These are phyloP conservation scores for Mythimna loreyi DNA, from an alignment of 2,888 invertebrate species.

Conservation along the genomic window DNA sequence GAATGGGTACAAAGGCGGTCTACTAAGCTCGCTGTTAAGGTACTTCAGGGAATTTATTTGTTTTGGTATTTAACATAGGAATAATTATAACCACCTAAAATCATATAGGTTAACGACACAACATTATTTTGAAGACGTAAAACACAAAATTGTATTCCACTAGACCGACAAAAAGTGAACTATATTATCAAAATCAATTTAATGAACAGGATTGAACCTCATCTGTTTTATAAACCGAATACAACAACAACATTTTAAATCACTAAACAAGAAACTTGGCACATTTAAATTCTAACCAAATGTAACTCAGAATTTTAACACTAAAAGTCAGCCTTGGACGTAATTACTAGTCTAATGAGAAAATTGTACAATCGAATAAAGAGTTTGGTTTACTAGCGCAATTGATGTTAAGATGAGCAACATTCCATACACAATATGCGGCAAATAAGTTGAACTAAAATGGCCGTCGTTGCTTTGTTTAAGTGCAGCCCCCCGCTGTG, in stretches of 20 bases:
- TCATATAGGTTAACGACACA: too few relatives aligned
- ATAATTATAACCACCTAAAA: too few relatives aligned
- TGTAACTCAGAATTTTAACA: slow-evolving; percentile 30
- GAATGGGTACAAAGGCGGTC: too few relatives aligned
- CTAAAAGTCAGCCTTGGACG: slow-evolving; percentile 27
- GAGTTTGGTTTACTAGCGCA: background rate
- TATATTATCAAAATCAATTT: slow-evolving; percentile 5
- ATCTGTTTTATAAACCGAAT: slow-evolving; percentile 5
- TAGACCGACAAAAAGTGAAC: background rate
- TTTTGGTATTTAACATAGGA: too few relatives aligned
- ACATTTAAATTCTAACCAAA: slow-evolving; percentile 20
- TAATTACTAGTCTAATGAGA: slow-evolving; percentile 13
- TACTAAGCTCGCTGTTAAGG: too few relatives aligned
- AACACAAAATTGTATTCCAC: too few relatives aligned
- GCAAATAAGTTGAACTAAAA: too few relatives aligned
- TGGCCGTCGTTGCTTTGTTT: too few relatives aligned
- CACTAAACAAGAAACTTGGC: slow-evolving; percentile 5
- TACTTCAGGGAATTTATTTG: too few relatives aligned
- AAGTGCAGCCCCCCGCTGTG: too few relatives aligned
- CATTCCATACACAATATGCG: too few relatives aligned
- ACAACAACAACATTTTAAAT: slow-evolving; percentile 8
- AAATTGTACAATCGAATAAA: slow-evolving; percentile 2
- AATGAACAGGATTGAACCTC: background rate
- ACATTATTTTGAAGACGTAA: too few relatives aligned
- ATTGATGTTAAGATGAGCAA: background rate